Percentiles rank a stretch among this genome's conserved stretches.
Evolutionary conservation across 2,113 vertebrate species (phyloP).

Genomic region (Orientallactaga bullata): DNA sequence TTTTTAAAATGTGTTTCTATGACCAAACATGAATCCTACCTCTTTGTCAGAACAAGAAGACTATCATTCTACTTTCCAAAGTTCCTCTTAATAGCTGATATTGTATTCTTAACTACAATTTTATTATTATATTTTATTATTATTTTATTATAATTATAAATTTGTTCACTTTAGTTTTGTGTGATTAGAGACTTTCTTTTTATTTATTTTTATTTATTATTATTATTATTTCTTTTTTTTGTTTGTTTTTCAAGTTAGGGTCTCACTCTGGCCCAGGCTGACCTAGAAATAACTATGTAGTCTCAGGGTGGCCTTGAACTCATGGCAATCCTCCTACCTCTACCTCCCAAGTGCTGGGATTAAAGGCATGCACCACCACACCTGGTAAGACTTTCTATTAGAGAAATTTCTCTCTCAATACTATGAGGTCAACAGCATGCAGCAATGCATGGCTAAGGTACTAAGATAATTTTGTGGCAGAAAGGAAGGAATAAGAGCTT

Average conservation of each 20-base stretch:
- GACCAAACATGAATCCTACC: neutral
- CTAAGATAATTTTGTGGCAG: slow-evolving; percentile 26
- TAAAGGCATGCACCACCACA: too few relatives aligned
- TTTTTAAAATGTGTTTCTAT: neutral
- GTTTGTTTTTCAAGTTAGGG: too few relatives aligned
- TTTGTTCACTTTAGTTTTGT: neutral
- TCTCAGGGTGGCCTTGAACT: too few relatives aligned
- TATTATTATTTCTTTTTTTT: too few relatives aligned
- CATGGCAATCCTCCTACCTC: too few relatives aligned
- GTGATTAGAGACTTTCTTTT: slow-evolving; percentile 20
- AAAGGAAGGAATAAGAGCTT: slow-evolving; percentile 14
- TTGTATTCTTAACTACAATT: neutral
- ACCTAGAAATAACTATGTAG: too few relatives aligned
- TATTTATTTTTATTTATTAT: too few relatives aligned
- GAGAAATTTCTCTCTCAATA: neutral
- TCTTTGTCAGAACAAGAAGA: slow-evolving; percentile 28
- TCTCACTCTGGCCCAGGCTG: too few relatives aligned
- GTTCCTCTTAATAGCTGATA: neutral
- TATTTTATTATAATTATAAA: too few relatives aligned
- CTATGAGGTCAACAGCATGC: neutral
- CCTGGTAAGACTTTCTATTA: slow-evolving; percentile 4
- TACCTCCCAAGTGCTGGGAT: too few relatives aligned
- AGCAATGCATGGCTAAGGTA: neutral
- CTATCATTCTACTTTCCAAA: neutral
- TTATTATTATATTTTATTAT: too few relatives aligned